Conservation (phyloP, 1,140 invertebrate genomes). For the Sitobion miscanthi region DNA sequence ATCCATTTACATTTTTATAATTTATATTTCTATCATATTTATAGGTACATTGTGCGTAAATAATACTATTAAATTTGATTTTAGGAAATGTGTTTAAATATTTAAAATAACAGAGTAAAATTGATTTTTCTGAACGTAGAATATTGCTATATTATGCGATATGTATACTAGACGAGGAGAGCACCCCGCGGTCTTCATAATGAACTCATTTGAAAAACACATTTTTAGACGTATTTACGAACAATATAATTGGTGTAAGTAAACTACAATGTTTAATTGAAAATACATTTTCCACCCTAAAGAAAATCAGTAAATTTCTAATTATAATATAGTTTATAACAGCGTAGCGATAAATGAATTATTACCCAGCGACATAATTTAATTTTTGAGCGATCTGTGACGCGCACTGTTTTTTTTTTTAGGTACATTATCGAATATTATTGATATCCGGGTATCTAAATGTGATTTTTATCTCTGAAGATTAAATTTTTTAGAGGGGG, state of each 20-base stretch:
- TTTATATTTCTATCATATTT: background rate
- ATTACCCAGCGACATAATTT: background rate
- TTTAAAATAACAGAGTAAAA: background rate
- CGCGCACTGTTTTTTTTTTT: too few relatives aligned
- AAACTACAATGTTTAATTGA: background rate
- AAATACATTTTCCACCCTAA: background rate
- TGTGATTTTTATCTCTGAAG: background rate
- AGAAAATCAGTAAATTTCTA: background rate
- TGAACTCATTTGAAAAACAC: background rate
- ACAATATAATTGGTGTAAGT: background rate
- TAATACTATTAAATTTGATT: background rate
- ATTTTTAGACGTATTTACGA: background rate
- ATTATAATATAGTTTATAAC: background rate
- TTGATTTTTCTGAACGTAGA: background rate
- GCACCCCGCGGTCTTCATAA: background rate
- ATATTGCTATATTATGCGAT: background rate
- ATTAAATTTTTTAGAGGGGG: too few relatives aligned
- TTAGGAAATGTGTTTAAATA: background rate
- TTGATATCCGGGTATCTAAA: background rate
- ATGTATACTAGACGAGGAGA: background rate
- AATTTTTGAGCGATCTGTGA: background rate
- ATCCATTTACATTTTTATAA: background rate
- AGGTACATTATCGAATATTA: background rate
- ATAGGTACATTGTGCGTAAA: background rate
- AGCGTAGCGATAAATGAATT: background rate